Base-by-base conservation (phyloP, 2,888 invertebrate species). In the Melanostoma scalare region DNA sequence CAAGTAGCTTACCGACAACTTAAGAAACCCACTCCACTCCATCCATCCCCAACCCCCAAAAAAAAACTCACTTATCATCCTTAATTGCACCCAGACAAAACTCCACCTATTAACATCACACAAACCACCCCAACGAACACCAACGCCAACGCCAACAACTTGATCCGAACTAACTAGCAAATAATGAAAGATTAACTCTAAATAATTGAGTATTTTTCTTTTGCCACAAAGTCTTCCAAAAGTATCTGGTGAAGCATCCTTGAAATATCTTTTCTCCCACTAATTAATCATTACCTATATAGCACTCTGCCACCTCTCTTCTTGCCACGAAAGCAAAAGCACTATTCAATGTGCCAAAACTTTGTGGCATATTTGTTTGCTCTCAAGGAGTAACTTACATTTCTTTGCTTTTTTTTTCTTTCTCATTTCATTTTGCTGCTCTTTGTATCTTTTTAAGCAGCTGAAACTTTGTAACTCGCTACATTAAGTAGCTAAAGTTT, bases 401-500 rank as follows among this genome's bases (percentile, higher is more conserved):
- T n/a, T 33, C 9, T 20, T 20, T 20, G 20, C 44, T 20, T 3
- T 4, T 10, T 20, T 4, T 10, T 8, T n/a, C 10, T 3, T 20
- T 55, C 20, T 20, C 20, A 20, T 55, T 55, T 58, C 9, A 6
- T n/a, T 48, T 46, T 42, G 20, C 8, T 36, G 3, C 20, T 3
- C 2, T 31, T 4, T 30, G 9, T n/a, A 50, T 58, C 46, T 53
- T 20, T 20, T 20, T 10, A 44, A 60, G 63, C 30, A 60, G 10
- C 63, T 63, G 46, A 73, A 78, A 78, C 73, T 69, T 55, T 77
- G 63, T 65, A 73, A 63, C 77, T 75, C 75, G 58, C 72, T 72
- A 68, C 76, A 81, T 81, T 78, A 82, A 69, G 68, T 82, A 69
- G 56, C 73, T 82, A 58, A 82, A 78, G 63, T 82, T 82, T 73